A percentile compares a stretch with the other conserved stretches of the same genome.
Conservation (phyloP, 2,888 invertebrate species). For the Macrophya alboannulata region DNA sequence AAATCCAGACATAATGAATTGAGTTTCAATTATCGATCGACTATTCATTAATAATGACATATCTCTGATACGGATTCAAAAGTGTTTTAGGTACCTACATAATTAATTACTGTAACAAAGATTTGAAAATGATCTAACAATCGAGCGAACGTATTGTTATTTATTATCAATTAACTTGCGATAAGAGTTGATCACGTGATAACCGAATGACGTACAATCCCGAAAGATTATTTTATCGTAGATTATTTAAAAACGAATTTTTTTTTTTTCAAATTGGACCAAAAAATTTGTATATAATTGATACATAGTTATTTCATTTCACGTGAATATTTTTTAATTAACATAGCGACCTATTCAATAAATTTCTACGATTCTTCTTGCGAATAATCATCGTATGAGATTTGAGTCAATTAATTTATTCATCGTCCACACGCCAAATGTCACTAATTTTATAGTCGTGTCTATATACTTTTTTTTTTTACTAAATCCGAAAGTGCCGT, state of each 20-base stretch:
- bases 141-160: background rate
- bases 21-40: background rate
- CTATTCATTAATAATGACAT: background rate
- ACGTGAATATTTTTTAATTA: background rate
- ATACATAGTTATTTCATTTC: background rate
- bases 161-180: slow-evolving; percentile 16
- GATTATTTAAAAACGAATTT: background rate
- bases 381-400: background rate
- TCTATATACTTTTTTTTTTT: background rate
- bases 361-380: background rate
- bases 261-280: background rate
- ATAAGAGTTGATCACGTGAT: slow-evolving; percentile 4
- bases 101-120: background rate
- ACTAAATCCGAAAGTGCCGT: slow-evolving; percentile 22
- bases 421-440: background rate
- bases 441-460: background rate
- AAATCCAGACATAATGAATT: background rate
- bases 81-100: background rate
- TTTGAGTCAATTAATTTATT: background rate
- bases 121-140: background rate
- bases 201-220: background rate
- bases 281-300: background rate
- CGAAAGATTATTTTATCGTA: background rate
- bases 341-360: background rate
- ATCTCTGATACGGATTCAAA: background rate